Base-by-base conservation (phyloP, 2,797 vertebrate genomes). In the Xenentodon cancila region DNA sequence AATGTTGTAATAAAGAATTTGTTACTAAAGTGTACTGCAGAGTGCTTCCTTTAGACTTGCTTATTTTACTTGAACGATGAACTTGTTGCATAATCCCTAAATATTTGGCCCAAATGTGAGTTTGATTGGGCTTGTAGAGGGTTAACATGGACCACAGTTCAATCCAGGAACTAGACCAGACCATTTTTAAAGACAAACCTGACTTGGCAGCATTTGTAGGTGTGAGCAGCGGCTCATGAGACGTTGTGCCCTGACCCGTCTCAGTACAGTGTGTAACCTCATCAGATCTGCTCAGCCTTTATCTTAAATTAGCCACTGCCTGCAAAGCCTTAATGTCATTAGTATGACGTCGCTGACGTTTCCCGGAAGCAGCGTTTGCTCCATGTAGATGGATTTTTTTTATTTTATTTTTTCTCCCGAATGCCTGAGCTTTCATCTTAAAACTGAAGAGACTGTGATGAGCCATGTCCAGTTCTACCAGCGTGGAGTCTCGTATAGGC, bases 1-100 rank as follows among this genome's bases (percentile, higher is more conserved):
- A 91, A 92, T 91, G 92, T 93, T 93, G 91, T 93, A 94, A 94
- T 93, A 94, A 93, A 91, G 67, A 87, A 87, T 91, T 93, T 92
- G 90, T 92, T 93, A 92, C 91, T 89, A 92, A 85, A 11, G 13
- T 73, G 59, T 63, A 0, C 55, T 73, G 47, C 55, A 0, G 50
- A 51, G 45, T 82, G 52, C 17, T 86, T 83, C 32, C 57, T 76
- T 49, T 32, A 15, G 4, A 21, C 11, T 2, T 27, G 1, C 17
- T 2, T 7, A 9, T 47, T 6, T 21, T 5, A 9, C 46, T 15
- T 40, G 37, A 40, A 40, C 37, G 3, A 15, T 40, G 16, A 40
- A 15, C 15, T 16, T 16, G 37, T 4, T 40, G 15, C 37, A 15
- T 40, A 40, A 40, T 40, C 13, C 37, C 4, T 12, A 40, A 40